A percentile compares a stretch with the other conserved stretches of the same genome.
Evolutionary conservation across 1,140 invertebrate genomes (phyloP).

Genomic region (Tetramorium alpestre): DNA sequence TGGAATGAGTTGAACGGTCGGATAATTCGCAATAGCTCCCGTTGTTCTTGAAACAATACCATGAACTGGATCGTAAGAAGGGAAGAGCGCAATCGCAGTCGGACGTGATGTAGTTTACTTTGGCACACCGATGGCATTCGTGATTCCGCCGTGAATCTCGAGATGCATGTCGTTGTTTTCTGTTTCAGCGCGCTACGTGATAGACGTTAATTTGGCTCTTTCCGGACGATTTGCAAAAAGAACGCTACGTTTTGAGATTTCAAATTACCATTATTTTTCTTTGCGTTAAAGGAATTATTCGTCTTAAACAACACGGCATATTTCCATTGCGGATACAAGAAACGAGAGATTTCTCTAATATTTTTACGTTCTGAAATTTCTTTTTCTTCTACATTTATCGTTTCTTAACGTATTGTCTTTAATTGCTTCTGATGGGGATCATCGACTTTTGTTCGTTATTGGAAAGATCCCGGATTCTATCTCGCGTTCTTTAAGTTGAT

Average conservation of each 20-base stretch:
- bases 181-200: background rate
- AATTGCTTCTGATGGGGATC: background rate
- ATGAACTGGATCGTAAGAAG: constrained; percentile 46
- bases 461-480: background rate
- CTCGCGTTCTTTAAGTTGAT: background rate
- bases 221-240: background rate
- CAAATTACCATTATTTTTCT: constrained; percentile 76
- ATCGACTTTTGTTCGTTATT: background rate
- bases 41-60: constrained; percentile 37
- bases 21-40: constrained; percentile 40
- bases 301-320: constrained; percentile 47
- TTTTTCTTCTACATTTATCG: background rate
- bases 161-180: constrained; percentile 11
- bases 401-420: background rate
- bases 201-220: constrained; percentile 9
- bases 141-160: background rate
- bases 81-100: constrained; percentile 40
- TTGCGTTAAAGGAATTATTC: constrained; percentile 78
- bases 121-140: constrained; percentile 29
- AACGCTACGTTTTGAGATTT: background rate
- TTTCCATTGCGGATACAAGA: background rate
- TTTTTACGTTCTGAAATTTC: background rate
- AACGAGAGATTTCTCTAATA: constrained; percentile 1
- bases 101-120: constrained; percentile 45
- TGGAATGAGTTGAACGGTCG: constrained; percentile 40